Evolutionary conservation across 2,888 invertebrate species (phyloP).

Genomic region (Ommatoiulus sabulosus): DNA sequence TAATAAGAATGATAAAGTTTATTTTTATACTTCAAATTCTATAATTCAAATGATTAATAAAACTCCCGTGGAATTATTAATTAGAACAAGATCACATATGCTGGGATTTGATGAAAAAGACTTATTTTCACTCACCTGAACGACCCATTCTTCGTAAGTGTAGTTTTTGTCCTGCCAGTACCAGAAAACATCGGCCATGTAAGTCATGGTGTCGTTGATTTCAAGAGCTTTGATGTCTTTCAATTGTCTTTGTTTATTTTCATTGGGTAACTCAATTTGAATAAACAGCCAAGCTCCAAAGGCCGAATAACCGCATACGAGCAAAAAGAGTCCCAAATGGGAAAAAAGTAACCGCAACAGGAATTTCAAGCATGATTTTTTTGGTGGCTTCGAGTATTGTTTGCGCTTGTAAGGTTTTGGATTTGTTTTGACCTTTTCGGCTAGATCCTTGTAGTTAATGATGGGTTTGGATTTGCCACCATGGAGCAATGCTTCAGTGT

Average conservation of each 20-base stretch:
- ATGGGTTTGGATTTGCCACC: background rate
- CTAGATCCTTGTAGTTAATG: slow-evolving; percentile 48
- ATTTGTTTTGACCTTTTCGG: slow-evolving; percentile 32
- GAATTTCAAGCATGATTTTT: slow-evolving; percentile 58
- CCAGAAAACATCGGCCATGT: slow-evolving; percentile 62
- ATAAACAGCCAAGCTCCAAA: slow-evolving; percentile 63
- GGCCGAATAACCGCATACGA: slow-evolving; percentile 62
- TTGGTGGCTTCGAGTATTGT: slow-evolving; percentile 52
- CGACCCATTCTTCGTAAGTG: slow-evolving; percentile 60
- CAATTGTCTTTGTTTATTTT: slow-evolving; percentile 59
- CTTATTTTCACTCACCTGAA: slow-evolving; percentile 58
- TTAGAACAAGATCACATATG: too few species aligned
- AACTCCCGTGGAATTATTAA: too few species aligned
- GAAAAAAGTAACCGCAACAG: slow-evolving; percentile 62
- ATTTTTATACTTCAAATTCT: too few species aligned
- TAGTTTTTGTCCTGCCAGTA: slow-evolving; percentile 61
- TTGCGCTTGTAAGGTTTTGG: slow-evolving; percentile 35
- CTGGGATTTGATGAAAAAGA: background rate
- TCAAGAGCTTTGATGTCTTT: slow-evolving; percentile 61
- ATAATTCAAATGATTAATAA: too few species aligned
- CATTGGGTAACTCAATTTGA: slow-evolving; percentile 61
- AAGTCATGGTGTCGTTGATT: slow-evolving; percentile 63
- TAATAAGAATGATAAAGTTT: too few species aligned
- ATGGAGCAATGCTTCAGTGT: background rate
- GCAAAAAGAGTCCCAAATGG: slow-evolving; percentile 63